Evolutionary conservation across 2,113 vertebrate genomes (phyloP).

Genomic region (Fukomys damarensis): DNA sequence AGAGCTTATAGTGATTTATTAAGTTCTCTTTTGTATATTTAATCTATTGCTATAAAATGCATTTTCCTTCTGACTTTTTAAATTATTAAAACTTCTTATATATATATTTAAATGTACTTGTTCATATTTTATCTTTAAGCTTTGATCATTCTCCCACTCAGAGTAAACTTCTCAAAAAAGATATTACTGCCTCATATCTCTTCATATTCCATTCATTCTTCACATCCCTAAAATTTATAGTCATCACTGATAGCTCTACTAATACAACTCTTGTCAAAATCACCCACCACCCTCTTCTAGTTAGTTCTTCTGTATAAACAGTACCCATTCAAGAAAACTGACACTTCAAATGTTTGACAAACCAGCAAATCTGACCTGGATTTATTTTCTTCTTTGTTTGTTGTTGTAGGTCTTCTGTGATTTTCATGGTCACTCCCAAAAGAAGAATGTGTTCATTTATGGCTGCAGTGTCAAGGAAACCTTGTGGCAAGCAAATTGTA

Average conservation of each 20-base stretch:
- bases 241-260: not conserved
- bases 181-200: not conserved
- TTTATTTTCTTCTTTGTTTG: not conserved
- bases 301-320: not conserved
- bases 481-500: slow-evolving; percentile 91
- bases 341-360: not conserved
- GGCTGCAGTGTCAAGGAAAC: slow-evolving; percentile 96
- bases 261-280: not conserved
- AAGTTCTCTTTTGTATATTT: not conserved
- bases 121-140: not conserved
- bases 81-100: not conserved
- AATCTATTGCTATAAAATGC: not conserved
- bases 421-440: slow-evolving; percentile 96
- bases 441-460: slow-evolving; percentile 96
- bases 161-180: not conserved
- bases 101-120: not conserved
- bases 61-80: not conserved
- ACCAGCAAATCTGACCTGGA: accelerated
- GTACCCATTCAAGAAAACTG: not conserved
- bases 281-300: accelerated
- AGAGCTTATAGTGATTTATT: not conserved
- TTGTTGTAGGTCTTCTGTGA: slow-evolving; percentile 94
- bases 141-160: not conserved
- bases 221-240: not conserved
- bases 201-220: not conserved